Evolutionary conservation across 2,113 vertebrate genomes (phyloP), one percentile per base, ranked within the genome.

Genomic region (Microtus richardsoni): DNA sequence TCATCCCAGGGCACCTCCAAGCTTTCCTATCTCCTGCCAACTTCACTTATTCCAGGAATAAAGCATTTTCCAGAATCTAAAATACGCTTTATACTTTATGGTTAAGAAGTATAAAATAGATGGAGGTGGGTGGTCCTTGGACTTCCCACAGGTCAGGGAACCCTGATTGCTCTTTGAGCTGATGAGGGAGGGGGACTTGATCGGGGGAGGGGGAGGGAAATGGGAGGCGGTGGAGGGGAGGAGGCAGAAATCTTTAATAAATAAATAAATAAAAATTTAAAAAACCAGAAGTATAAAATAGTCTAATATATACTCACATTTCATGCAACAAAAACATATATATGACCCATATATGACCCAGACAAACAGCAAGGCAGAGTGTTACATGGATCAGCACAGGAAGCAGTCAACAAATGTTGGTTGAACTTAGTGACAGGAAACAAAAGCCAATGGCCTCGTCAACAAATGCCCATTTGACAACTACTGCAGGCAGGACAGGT

Each of bases 291-390:
- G n/a, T n/a, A n/a, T 13, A 94, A 80, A 80, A 47, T 54, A 30
- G 16, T 84, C 64, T n/a, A 90, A 85, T 36, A 84, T 64, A 94
- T 30, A 95, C n/a, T 75, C 33, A 47, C n/a, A 84, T 86, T 83
- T 91, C 60, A 71, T 75, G 49, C 9, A 75, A 91, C 28, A 94
- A 95, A 94, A 94, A 73, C 26, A 74, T 78, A 88, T 66, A 33
- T 44, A 11, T 49, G 49, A 49, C 62, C 74, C 82, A 52, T 28
- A 52, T 30, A 47, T 13, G 19, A 91, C 85, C 89, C 22, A 91
- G 71, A 83, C 21, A 49, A 92, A 88, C 3, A 80, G n/a, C 7
- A 89, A 94, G 71, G 16, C 28, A 36, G 39, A 95, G 39, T 30
- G 49, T 49, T 44, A 71, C 13, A 5, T 83, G 54, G 58, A 10